Evolutionary conservation across 2,797 vertebrate genomes (phyloP), one percentile per base, ranked within the genome.

Genomic region (Chelon auratus): DNA sequence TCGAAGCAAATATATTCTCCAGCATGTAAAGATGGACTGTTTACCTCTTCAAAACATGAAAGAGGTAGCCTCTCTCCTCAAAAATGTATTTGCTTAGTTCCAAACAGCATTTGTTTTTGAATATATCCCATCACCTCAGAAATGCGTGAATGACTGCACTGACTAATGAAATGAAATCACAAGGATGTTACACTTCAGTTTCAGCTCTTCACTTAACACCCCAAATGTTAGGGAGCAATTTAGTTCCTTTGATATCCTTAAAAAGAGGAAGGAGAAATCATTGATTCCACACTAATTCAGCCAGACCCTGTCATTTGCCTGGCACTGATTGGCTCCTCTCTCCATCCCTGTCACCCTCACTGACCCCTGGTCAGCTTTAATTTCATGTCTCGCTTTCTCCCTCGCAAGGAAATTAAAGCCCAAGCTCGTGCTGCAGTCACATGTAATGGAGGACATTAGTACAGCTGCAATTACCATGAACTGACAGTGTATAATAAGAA

Each of bases 401-500:
- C 26, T 13, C 22, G 57, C 72, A 67, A 71, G 68, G 72, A 86
- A 87, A 91, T 90, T 62, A 82, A 83, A 82, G 75, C 42, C 47
- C 56, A 64, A 10, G 39, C 73, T 75, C 22, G 42, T 43, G 51
- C 74, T 50, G 62, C 26, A 39, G 79, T 84, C 79, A 68, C 70
- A 82, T 81, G 75, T 87, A 88, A 90, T 83, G 75, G 80, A 73
- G 84, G 77, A 81, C 82, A 85, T 87, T 89, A 84, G 64, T 88
- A 83, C 85, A 80, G 77, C 80, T 72, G 78, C 85, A 89, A 80
- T 91, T 90, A 86, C 88, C 83, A 67, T 73, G 76, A 91, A 72
- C 69, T 88, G 85, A 82, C 84, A 77, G 63, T 62, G 82, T 70
- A 80, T 81, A 72, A 86, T 83, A 83, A 59, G 83, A 73, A 84